Evolutionary conservation across 2,113 vertebrate species (phyloP), one percentile per base, ranked within the genome.

Genomic region (Phrynocephalus versicolor): DNA sequence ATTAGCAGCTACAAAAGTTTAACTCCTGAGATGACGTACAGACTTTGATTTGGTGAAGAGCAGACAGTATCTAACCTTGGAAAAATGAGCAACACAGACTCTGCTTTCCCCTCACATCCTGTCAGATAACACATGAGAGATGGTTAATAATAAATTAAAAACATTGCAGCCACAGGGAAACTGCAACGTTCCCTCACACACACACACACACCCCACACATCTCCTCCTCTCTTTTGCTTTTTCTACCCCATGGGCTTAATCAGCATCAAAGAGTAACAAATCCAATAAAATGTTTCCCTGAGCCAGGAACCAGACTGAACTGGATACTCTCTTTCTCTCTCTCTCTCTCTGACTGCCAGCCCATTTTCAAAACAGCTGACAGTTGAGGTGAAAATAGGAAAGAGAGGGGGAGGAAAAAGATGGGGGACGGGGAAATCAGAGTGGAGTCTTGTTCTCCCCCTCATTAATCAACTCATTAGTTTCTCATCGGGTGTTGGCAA

Each of bases 61-160:
- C n/a, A 3, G 64, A 86, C 77, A 25, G 79, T 0, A 0, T 75
- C 10, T 69, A 81, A 81, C 88, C 89, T 86, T 88, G 81, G 84
- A 92, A 95, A 93, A 82, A 76, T 51, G 84, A n/a, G 88, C 78
- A 90, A 70, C 70, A 83, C 87, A 81, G 92, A 85, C 91, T 14
- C 64, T 79, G 84, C 73, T 92, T 86, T 93, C 88, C 82, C 73
- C 88, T 88, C 85, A 72, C 92, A 93, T 93, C 89, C 90, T 94
- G 90, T 95, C 93, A 94, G 91, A 89, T 91, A 90, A 89, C 87
- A 85, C 88, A 91, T 90, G 94, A 95, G 92, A 92, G 92, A 92
- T 92, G 90, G 91, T 96, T 96, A 96, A 96, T 96, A 96, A 97
- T 96, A 96, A 96, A 95, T 96, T 96, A 97, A 87, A 96, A 93